A percentile compares a stretch with the other conserved stretches of the same genome.
These are phyloP conservation scores for Dicrostonyx torquatus DNA, from an alignment of 2,797 vertebrate species.

Conservation along the genomic window DNA sequence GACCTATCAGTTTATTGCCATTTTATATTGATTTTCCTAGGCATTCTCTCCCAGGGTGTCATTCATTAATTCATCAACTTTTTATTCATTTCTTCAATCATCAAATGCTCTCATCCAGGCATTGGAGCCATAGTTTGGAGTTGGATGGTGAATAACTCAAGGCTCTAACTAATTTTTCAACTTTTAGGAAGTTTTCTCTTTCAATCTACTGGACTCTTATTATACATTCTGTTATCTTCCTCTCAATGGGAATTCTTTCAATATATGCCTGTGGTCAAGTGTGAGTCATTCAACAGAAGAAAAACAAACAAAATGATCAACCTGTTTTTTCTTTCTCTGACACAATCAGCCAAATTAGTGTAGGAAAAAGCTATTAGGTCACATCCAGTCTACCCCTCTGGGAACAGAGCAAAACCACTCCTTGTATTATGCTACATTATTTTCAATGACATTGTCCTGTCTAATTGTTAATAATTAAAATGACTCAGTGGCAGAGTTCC, in stretches of 20 bases:
- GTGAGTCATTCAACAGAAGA: conserved; percentile 63
- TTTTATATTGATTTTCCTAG: background rate
- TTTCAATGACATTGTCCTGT: conserved; percentile 73
- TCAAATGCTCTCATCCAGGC: conserved; percentile 40
- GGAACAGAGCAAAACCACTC: conserved; percentile 67
- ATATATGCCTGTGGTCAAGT: conserved; percentile 32
- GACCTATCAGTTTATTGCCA: conserved; percentile 12
- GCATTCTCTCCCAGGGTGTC: background rate
- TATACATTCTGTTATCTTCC: conserved; percentile 46
- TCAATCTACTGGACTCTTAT: background rate
- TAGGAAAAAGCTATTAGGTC: conserved; percentile 78
- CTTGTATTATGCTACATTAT: conserved; percentile 74
- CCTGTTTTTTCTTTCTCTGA: conserved; percentile 59
- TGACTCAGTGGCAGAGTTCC: conserved; percentile 71
- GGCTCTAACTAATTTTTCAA: background rate
- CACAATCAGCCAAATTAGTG: conserved; percentile 71
- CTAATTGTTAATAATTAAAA: conserved; percentile 72
- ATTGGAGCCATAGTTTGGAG: background rate
- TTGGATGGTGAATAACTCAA: background rate
- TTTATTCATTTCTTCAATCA: conserved; percentile 37
- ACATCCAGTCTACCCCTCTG: conserved; percentile 72
- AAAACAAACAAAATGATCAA: conserved; percentile 67
- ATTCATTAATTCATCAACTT: conserved; percentile 45
- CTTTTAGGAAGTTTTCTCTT: background rate
- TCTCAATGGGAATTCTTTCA: conserved; percentile 46